Conservation (phyloP, 2,888 invertebrate genomes). For the Drosophila quasianomalipes region DNA sequence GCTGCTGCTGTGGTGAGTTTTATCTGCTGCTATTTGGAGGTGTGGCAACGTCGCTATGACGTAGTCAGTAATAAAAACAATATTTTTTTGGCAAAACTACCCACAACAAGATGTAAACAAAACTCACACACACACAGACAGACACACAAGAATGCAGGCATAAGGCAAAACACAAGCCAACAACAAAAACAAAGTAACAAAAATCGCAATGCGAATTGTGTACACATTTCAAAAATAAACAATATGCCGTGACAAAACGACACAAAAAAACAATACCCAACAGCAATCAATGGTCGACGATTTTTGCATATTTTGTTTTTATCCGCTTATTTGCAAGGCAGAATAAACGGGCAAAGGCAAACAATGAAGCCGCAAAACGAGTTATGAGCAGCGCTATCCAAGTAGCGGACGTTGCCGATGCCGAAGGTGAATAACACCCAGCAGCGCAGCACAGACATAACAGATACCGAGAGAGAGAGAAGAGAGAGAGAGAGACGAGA, state of each 20-base stretch:
- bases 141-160: conserved; percentile 24
- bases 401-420: conserved; percentile 28
- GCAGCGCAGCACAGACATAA: conserved; percentile 24
- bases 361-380: conserved; percentile 71
- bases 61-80: conserved; percentile 33
- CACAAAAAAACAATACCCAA: conserved; percentile 8
- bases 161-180: conserved; percentile 46
- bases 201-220: conserved; percentile 45
- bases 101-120: conserved; percentile 74
- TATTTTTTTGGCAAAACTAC: conserved; percentile 62
- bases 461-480: conserved; percentile 11
- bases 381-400: conserved; percentile 54
- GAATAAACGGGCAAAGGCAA: conserved; percentile 54
- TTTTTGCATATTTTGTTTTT: conserved; percentile 71
- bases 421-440: conserved; percentile 71
- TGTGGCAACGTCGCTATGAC: conserved; percentile 58
- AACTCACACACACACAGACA: conserved; percentile 37
- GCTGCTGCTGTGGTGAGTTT: conserved; percentile 54
- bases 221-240: conserved; percentile 21
- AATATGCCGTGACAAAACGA: conserved; percentile 8
- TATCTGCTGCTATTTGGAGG: conserved; percentile 57
- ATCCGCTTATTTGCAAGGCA: conserved; percentile 64
- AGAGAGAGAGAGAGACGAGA: not conserved
- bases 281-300: conserved; percentile 18
- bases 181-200: conserved; percentile 45